Conservation (phyloP, 2,888 invertebrate species). For the Limnephilus lunatus region DNA sequence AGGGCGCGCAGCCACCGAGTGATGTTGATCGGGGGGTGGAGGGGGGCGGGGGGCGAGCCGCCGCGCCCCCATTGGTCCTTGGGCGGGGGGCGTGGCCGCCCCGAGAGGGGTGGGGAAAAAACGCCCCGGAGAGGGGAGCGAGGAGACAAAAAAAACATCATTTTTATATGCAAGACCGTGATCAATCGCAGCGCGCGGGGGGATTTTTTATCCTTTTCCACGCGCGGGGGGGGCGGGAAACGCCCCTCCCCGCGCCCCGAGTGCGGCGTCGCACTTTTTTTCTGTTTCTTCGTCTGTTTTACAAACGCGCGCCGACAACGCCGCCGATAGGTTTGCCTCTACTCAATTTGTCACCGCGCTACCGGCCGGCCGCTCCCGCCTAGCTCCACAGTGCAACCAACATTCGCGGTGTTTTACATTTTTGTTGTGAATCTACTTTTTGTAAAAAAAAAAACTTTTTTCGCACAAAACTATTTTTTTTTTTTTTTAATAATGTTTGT, state of each 20-base stretch:
- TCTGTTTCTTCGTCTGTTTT: constrained; percentile 62
- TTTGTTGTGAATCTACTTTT: background rate
- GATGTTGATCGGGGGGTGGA: constrained; percentile 22
- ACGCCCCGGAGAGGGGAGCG: constrained; percentile 63
- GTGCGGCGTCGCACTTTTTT: constrained; percentile 67
- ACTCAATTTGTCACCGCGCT: constrained; percentile 77
- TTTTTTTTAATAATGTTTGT: background rate
- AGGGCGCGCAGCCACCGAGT: constrained; percentile 44
- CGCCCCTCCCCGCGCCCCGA: constrained; percentile 73
- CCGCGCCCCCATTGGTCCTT: constrained; percentile 57
- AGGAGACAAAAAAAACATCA: constrained; percentile 65
- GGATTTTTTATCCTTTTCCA: constrained; percentile 58
- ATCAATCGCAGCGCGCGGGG: constrained; percentile 64
- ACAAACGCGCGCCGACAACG: constrained; percentile 64
- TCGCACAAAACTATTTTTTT: constrained; percentile 1
- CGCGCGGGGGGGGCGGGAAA: constrained; percentile 70
- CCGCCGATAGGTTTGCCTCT: constrained; percentile 67
- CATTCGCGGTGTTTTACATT: constrained; percentile 3
- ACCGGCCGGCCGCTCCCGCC: constrained; percentile 70
- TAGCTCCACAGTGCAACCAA: constrained; percentile 43
- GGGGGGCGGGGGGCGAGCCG: constrained; percentile 53
- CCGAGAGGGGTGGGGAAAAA: constrained; percentile 61
- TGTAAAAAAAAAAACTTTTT: constrained; percentile 6
- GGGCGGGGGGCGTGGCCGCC: constrained; percentile 53
- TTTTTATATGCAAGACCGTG: constrained; percentile 65